phyloP scores from a whole-genome alignment of 2,113 vertebrate species.

The Forbesichthys papilliferus region DNA sequence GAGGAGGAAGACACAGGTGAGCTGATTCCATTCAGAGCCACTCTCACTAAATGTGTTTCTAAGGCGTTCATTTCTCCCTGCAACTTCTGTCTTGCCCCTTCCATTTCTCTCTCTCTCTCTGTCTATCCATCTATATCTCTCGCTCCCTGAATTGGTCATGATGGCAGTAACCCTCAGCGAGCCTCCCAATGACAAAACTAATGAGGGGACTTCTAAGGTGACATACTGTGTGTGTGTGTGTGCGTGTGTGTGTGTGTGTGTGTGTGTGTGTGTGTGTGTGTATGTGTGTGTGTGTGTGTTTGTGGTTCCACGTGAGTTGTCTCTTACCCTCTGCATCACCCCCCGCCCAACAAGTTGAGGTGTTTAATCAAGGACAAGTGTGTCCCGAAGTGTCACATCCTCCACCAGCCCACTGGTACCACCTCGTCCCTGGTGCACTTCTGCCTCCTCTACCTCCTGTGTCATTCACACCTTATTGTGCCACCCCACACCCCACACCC shows the following conservation, averaged over 20 bases:
- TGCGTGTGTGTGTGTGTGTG: conserved; percentile 26
- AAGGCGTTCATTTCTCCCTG: background rate
- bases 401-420: too few species aligned
- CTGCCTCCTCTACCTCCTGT: background rate
- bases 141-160: conserved; percentile 45
- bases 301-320: conserved; percentile 1
- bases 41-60: background rate
- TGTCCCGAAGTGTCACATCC: conserved; percentile 12
- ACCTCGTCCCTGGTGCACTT: too few species aligned
- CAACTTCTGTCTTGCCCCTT: background rate
- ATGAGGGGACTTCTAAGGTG: conserved; percentile 43
- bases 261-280: background rate
- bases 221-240: conserved; percentile 22
- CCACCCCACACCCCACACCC: too few species aligned
- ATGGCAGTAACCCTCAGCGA: conserved; percentile 54
- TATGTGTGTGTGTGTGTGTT: conserved; percentile 24
- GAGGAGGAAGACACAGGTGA: too few species aligned
- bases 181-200: conserved; percentile 52
- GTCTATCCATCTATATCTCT: conserved; percentile 30
- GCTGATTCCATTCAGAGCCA: too few species aligned
- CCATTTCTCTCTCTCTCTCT: background rate
- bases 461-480: background rate
- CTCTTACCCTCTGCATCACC: background rate
- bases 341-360: conserved; percentile 35
- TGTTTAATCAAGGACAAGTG: conserved; percentile 41